Base-by-base conservation (phyloP, 2,113 vertebrate genomes). In the Numenius arquata region DNA sequence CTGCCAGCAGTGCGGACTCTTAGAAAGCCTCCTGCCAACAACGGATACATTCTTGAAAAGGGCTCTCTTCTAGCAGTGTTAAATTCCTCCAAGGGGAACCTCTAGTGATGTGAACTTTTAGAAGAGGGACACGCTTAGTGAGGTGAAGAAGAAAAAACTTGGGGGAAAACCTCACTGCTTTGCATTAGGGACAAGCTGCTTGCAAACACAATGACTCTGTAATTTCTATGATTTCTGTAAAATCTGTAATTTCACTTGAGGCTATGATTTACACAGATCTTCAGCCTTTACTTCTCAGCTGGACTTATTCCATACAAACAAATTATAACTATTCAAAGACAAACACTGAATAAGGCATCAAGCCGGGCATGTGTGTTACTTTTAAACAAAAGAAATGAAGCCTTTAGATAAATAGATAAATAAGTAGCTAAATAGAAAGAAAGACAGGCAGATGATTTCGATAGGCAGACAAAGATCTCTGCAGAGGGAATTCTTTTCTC, bases 341-440 rank as follows among this genome's bases (percentile, higher is more conserved):
- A 74, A 95, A 76, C 50, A 79, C 55, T 50, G 59, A 89, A 85
- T 68, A 85, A 95, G 58, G 62, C 84, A 93, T 77, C 52, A 77
- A 88, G 63, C 41, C 0, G 5, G 25, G 81, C 43, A 90, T 16
- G 17, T 20, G 52, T 30, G 7, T 70, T 94, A 86, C 58, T 85
- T 79, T 68, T 55, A 70, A 87, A 97, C 59, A 95, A 94, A 94
- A 80, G 40, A 56, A 92, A 87, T 12, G 6, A 95, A 91, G 90
- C 38, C 53, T 56, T 90, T 79, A 59, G 73, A 70, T 82, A 97
- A 95, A 83, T 14, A 94, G 86, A 92, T 89, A 94, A 94, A 90
- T 81, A 96, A 95, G 43, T 19, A 56, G 27, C 56, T 88, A 74
- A 89, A 77, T 0, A 93, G 75, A 93, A 93, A 41, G 36, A 52